Conservation (phyloP, 2,888 invertebrate species). For the Campoplex nolae region DNA sequence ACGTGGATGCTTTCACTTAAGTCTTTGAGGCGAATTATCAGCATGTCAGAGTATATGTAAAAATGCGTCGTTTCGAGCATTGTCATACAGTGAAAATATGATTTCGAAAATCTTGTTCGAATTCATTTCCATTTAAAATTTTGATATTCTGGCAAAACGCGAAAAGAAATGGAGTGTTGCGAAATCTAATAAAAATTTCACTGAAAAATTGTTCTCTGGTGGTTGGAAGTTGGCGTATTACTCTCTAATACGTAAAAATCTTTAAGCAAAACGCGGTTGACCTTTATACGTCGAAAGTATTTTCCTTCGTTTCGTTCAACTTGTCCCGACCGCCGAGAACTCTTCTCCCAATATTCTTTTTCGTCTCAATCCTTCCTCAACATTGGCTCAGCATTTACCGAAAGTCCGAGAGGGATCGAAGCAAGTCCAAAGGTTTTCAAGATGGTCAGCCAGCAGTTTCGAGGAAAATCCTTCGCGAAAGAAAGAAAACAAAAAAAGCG, state of each 20-base stretch:
- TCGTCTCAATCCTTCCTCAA: slow-evolving; percentile 56
- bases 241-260: background rate
- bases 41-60: no score
- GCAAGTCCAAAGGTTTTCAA: slow-evolving; percentile 54
- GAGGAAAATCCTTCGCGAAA: slow-evolving; percentile 28
- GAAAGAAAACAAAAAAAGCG: slow-evolving; percentile 21
- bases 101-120: no score
- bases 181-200: background rate
- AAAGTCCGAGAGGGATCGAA: slow-evolving; percentile 66
- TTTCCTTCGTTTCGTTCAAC: background rate
- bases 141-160: background rate
- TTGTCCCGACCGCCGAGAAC: background rate
- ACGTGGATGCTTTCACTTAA: background rate
- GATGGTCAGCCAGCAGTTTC: slow-evolving; percentile 33
- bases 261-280: slow-evolving; percentile 15
- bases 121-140: background rate
- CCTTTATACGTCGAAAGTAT: slow-evolving; percentile 23
- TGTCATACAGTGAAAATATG: no score
- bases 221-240: slow-evolving; percentile 13
- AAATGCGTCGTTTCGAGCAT: no score
- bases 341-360: slow-evolving; percentile 20
- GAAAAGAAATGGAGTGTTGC: background rate
- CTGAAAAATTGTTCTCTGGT: background rate
- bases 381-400: slow-evolving; percentile 51
- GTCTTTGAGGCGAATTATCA: no score